A percentile compares a stretch with the other conserved stretches of the same genome.
Evolutionary conservation across 30 jellyfish, hydroid and myxozoan genomes (phyloP).

Genomic region (Aurelia sp.): DNA sequence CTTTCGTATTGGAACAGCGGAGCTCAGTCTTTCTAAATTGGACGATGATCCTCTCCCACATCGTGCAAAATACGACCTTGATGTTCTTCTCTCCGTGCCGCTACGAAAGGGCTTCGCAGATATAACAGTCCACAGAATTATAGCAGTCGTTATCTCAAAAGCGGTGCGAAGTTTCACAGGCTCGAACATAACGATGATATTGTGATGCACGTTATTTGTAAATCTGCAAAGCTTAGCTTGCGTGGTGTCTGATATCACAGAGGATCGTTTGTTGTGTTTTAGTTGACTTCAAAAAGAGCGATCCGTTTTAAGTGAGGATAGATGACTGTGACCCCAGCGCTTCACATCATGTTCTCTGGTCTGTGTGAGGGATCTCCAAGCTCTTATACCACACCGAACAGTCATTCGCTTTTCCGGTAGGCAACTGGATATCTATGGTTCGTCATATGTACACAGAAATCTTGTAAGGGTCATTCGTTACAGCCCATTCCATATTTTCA

Average conservation of each 20-base stretch:
- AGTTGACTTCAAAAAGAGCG: background rate
- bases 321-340: background rate
- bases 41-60: constrained; percentile 75
- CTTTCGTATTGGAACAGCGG: constrained; percentile 70
- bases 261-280: background rate
- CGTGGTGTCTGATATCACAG: background rate
- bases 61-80: constrained; percentile 57
- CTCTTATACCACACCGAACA: constrained; percentile 37
- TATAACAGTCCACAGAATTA: constrained; percentile 8
- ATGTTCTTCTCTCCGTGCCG: constrained; percentile 39
- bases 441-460: constrained; percentile 73
- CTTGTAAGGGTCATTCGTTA: constrained; percentile 58
- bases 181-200: background rate
- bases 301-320: background rate
- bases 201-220: background rate
- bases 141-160: background rate
- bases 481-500: background rate
- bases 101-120: constrained; percentile 31
- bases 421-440: constrained; percentile 69
- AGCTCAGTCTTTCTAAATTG: constrained; percentile 60
- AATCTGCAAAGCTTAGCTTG: background rate
- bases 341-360: constrained; percentile 6
- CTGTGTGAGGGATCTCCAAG: background rate
- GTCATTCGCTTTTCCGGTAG: constrained; percentile 65
- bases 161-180: background rate